phyloP scores from a whole-genome alignment of 2,888 invertebrate species.

The Cantharis nigra region DNA sequence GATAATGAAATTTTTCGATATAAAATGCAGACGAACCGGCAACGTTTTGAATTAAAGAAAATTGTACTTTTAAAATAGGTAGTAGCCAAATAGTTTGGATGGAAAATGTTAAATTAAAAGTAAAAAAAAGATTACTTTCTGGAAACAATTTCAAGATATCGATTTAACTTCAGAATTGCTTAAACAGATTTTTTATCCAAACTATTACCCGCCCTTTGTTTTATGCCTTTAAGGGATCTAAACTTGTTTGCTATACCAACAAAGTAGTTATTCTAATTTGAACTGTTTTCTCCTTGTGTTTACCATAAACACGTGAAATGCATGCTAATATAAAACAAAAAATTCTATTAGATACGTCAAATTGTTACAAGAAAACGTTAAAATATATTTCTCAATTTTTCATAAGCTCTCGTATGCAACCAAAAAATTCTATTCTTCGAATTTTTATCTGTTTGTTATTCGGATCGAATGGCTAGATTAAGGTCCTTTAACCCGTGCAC shows the following conservation, averaged over 20 bases:
- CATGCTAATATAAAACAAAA: neutral
- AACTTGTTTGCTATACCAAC: neutral
- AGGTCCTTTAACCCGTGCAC: neutral
- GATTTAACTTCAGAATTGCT: neutral
- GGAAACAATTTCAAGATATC: neutral
- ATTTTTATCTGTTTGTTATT: neutral
- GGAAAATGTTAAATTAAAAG: neutral
- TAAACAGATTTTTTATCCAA: slow-evolving; percentile 7
- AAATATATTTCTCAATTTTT: neutral
- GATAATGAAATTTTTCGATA: slow-evolving; percentile 12
- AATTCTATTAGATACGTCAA: neutral
- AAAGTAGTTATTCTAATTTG: neutral
- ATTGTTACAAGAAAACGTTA: neutral
- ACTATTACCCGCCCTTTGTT: slow-evolving; percentile 1
- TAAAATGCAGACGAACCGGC: slow-evolving; percentile 5
- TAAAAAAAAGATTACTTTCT: neutral
- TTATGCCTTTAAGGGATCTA: neutral
- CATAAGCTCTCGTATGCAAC: neutral
- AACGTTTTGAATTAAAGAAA: neutral
- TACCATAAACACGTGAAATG: neutral
- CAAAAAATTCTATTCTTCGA: neutral
- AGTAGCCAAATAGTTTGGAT: neutral
- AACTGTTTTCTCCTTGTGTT: neutral
- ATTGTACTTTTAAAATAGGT: neutral
- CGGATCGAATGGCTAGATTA: neutral